Conservation (phyloP, 1,140 invertebrate species). For the Manduca sexta region DNA sequence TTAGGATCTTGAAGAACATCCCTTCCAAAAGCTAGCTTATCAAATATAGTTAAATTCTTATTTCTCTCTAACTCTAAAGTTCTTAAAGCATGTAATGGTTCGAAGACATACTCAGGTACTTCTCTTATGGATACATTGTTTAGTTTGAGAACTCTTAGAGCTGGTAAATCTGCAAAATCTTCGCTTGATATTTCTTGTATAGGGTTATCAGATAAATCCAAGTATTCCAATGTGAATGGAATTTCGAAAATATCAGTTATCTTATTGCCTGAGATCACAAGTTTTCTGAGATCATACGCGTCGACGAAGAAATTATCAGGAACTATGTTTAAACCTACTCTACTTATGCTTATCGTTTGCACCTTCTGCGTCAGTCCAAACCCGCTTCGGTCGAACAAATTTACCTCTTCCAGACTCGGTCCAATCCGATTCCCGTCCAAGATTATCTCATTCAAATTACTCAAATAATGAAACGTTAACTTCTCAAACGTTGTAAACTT, state of each 20-base stretch:
- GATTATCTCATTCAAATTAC: conserved; percentile 60
- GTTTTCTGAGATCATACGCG: conserved; percentile 48
- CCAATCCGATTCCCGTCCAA: conserved; percentile 63
- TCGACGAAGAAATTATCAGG: conserved; percentile 57
- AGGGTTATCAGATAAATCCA: conserved; percentile 64
- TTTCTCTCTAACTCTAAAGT: conserved; percentile 58
- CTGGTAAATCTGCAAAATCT: conserved; percentile 49
- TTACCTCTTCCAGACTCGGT: conserved; percentile 29
- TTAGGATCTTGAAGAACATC: conserved; percentile 50
- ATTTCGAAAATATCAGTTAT: conserved; percentile 50
- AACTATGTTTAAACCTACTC: conserved; percentile 41
- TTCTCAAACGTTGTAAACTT: conserved; percentile 58
- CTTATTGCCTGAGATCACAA: conserved; percentile 55
- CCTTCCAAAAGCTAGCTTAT: conserved; percentile 45
- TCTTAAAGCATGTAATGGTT: conserved; percentile 38
- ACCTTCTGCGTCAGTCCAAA: conserved; percentile 55
- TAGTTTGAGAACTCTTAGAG: conserved; percentile 47
- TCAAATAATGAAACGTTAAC: conserved; percentile 60
- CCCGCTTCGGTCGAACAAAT: conserved; percentile 50
- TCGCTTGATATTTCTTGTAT: conserved; percentile 45
- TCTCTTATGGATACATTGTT: conserved; percentile 59
- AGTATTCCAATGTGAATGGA: conserved; percentile 56
- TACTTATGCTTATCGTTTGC: conserved; percentile 43
- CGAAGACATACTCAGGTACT: conserved; percentile 45
- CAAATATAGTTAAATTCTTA: conserved; percentile 49